Evolutionary conservation across 2,888 invertebrate genomes (phyloP), one percentile per base, ranked within the genome.

Genomic region (Drosophila ustulata): DNA sequence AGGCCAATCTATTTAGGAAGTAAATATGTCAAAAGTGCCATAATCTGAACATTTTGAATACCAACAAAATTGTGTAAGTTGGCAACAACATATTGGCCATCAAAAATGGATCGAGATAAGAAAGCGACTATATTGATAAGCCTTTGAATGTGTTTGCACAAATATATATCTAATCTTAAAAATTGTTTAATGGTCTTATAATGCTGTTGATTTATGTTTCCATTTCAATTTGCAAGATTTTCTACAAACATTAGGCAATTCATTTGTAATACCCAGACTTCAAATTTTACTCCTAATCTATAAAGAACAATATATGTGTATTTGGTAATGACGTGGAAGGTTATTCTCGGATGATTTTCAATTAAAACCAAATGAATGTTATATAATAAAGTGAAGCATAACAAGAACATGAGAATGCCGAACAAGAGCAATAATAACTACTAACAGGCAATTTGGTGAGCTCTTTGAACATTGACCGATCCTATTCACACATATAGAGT

Each of bases 401-500:
- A 18, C 18, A 18, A 23, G 37, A 37, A 37, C 8, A 32, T 32
- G 23, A 47, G 7, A 13, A 49, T 13, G 4, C 26, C 18, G 34
- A 46, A 23, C 32, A 32, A 39, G 28, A 23, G 28, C 18, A 58
- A 50, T 43, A 47, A 71, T 39, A 75, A 55, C 57, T 52, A 49
- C 58, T 56, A 55, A 62, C 57, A 66, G 75, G 78, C 70, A 80
- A 80, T 77, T 78, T 82, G 77, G 71, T 64, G 53, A 78, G 49
- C 59, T 68, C 46, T 64, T 78, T 69, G 62, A 76, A 65, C 77
- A 82, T 79, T 82, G 86, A 85, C 82, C 85, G 79, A 82, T 65
- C 11, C 18, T 7, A 26, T 23, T 23, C 39, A 23, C 45, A 26
- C 6, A 26, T 13, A 56, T 18, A 37, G 7, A 46, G 13, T 23